Conservation (phyloP, 2,797 vertebrate species). For the Gobio occitaniae region DNA sequence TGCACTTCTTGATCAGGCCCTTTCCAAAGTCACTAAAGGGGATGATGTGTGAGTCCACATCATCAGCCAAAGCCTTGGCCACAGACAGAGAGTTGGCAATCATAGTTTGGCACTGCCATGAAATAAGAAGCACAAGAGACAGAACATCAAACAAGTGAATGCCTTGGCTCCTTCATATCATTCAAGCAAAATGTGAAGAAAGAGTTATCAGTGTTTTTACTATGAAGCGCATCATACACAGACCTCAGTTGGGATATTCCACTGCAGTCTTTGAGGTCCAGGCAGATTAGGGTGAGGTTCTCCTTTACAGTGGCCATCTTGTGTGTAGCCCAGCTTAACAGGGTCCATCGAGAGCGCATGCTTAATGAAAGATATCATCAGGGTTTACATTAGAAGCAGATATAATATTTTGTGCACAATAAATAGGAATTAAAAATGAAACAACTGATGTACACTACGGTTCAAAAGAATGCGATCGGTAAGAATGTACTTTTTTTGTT, state of each 20-base stretch:
- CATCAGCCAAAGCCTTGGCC: conserved; percentile 84
- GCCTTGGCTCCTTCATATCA: neutral
- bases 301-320: conserved; percentile 89
- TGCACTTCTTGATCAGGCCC: conserved; percentile 92
- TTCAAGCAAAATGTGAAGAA: neutral
- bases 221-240: neutral
- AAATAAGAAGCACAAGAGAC: conserved; percentile 29
- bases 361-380: conserved; percentile 71
- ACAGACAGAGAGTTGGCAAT: conserved; percentile 85
- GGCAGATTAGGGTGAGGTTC: conserved; percentile 84
- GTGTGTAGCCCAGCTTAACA: conserved; percentile 85
- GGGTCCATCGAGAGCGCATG: conserved; percentile 87
- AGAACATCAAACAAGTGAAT: neutral
- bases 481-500: neutral
- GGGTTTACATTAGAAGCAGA: neutral
- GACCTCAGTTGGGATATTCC: conserved; percentile 90
- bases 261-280: conserved; percentile 87
- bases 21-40: conserved; percentile 90
- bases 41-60: conserved; percentile 92
- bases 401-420: too few species aligned
- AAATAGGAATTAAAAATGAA: neutral
- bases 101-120: conserved; percentile 85
- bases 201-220: neutral
- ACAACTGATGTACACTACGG: neutral
- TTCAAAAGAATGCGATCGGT: neutral